These are phyloP conservation scores for Brachylomia viminalis DNA, from an alignment of 2,888 invertebrate species.

Conservation along the genomic window DNA sequence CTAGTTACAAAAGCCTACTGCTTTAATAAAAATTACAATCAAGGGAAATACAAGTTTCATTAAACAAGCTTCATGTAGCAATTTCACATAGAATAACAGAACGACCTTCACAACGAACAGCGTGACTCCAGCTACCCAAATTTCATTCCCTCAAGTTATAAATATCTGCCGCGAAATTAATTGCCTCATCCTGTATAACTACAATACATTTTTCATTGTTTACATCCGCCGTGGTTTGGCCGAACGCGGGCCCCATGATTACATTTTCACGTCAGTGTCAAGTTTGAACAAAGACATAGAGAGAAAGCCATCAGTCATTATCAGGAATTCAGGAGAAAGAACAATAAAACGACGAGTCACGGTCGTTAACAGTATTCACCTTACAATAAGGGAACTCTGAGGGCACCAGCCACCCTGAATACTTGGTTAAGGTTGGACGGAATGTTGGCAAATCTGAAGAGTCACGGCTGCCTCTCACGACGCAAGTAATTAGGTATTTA, in stretches of 20 bases:
- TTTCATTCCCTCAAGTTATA: slow-evolving; percentile 59
- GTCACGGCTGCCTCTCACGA: slow-evolving; percentile 73
- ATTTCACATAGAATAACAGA: background rate
- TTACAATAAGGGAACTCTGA: slow-evolving; percentile 77
- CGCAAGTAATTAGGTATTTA: slow-evolving; percentile 75
- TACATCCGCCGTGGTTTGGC: slow-evolving; percentile 70
- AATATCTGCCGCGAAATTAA: slow-evolving; percentile 70
- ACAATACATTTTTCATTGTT: slow-evolving; percentile 81
- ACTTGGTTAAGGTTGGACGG: slow-evolving; percentile 75
- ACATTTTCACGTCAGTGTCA: slow-evolving; percentile 88
- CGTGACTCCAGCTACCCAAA: slow-evolving; percentile 27
- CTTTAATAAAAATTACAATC: background rate
- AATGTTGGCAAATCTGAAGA: slow-evolving; percentile 79
- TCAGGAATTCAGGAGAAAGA: slow-evolving; percentile 78
- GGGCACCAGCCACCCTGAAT: slow-evolving; percentile 71
- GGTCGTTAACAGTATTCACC: slow-evolving; percentile 86
- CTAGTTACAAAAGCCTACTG: background rate
- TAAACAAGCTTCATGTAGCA: background rate
- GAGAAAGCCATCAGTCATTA: slow-evolving; percentile 89
- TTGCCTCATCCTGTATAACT: slow-evolving; percentile 74
- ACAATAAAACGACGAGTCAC: slow-evolving; percentile 87
- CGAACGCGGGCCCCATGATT: slow-evolving; percentile 78
- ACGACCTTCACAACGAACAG: slow-evolving; percentile 37
- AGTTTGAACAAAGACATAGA: slow-evolving; percentile 86
- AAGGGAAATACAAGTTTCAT: slow-evolving; percentile 12